These are phyloP conservation scores for Hyaena hyaena DNA, from an alignment of 2,113 vertebrate species.

Conservation along the genomic window DNA sequence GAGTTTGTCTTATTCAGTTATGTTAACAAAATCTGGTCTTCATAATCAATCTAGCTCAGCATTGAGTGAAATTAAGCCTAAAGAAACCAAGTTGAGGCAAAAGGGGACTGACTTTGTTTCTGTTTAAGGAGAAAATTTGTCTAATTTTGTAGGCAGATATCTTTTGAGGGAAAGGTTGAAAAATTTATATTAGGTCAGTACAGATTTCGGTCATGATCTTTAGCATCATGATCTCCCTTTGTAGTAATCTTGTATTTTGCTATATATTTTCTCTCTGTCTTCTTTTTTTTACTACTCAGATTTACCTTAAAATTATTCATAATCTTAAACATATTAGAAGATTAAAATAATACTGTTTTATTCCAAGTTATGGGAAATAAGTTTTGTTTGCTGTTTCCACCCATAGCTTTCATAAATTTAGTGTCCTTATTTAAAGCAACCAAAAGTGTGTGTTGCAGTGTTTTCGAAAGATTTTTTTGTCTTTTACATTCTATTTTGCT, in stretches of 20 bases:
- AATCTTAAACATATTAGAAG: background rate
- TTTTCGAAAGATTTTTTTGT: constrained; percentile 23
- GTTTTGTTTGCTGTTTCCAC: background rate
- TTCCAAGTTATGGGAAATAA: background rate
- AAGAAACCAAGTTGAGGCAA: background rate
- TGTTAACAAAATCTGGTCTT: background rate
- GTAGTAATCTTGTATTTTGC: background rate
- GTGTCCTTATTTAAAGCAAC: background rate
- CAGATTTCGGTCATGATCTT: constrained; percentile 6
- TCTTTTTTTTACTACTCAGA: background rate
- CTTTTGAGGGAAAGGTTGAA: background rate
- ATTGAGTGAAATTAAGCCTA: background rate
- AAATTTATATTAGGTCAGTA: background rate
- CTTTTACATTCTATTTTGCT: background rate
- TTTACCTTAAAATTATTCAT: constrained; percentile 17
- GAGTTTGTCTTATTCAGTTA: background rate
- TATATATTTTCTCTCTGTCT: background rate
- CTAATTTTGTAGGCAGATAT: background rate
- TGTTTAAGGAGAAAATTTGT: background rate
- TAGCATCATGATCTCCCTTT: background rate
- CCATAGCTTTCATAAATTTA: background rate
- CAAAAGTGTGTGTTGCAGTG: background rate
- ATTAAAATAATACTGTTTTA: background rate
- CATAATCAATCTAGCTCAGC: background rate
- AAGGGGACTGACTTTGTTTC: background rate